Evolutionary conservation across 2,888 invertebrate genomes (phyloP), one percentile per base, ranked within the genome.

Genomic region (Agrochola macilenta): DNA sequence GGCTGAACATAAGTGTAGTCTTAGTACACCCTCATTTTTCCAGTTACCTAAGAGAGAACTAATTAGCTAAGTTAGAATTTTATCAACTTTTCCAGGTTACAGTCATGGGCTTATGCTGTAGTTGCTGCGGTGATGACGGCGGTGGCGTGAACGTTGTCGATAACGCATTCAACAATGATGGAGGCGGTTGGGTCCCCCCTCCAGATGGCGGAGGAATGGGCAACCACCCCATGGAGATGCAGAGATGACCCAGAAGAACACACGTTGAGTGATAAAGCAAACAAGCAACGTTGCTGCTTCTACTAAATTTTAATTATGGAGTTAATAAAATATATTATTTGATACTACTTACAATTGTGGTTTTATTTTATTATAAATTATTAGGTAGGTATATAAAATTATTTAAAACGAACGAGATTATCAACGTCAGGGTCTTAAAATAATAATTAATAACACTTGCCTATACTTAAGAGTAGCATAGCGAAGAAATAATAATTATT

Each of bases 41-140:
- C 23, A 12, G 23, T 23, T 35, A 7, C 20, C 11, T 35, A 23
- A 63, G 23, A 35, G 20, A 23, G 7, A 61, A 30, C 20, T 30
- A 61, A 20, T 5, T 4, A 64, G n/a, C 39, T 39, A 49, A 49
- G 20, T 20, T 20, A 75, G 1, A 58, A 26, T 57, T 39, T 2
- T 17, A 14, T 35, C 2, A 3, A 9, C 4, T 52, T 46, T 79
- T 54, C 14, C 57, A 84, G 89, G 63, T 26, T 46, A 69, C 57
- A 78, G 85, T 69, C 76, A 95, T 94, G 95, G 94, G 94, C 52
- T 61, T 80, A 39, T 93, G 94, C 86, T 90, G 92, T 52, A 81
- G 80, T 76, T 90, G 89, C 69, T 90, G 91, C 68, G 87, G 89
- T n/a, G 89, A 78, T 8, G 91, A 90, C 8, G 84, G 65, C 1